Percentiles rank a stretch among this genome's conserved stretches.
Evolutionary conservation across 2,888 invertebrate species (phyloP).

Genomic region (Teleogryllus oceanicus): DNA sequence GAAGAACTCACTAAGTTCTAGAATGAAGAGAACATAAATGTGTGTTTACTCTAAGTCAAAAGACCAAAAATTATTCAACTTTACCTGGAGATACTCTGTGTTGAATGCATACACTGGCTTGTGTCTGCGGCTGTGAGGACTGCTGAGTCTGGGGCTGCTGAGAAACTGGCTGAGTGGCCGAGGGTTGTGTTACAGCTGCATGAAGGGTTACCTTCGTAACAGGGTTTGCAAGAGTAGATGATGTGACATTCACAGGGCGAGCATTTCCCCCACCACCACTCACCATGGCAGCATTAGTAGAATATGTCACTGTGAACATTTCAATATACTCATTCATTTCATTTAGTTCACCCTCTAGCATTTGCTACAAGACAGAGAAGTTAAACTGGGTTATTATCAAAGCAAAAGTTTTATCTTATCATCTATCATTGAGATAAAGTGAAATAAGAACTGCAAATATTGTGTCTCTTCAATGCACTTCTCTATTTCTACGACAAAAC

Average conservation of each 20-base stretch:
- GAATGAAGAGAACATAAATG: slow-evolving; percentile 28
- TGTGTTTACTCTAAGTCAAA: not conserved
- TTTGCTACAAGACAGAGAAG: no score
- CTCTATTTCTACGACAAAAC: no score
- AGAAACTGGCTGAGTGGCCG: not conserved
- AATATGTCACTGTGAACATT: not conserved
- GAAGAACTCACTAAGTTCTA: no score
- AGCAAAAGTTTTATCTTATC: not conserved
- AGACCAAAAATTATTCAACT: no score
- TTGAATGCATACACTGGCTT: slow-evolving; percentile 37
- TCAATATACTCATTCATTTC: not conserved
- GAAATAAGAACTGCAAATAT: no score
- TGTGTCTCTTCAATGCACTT: no score
- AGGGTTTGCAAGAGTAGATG: not conserved
- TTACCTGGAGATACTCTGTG: slow-evolving; percentile 36
- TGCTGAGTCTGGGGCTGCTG: slow-evolving; percentile 6
- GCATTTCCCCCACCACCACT: not conserved
- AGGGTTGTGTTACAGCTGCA: not conserved
- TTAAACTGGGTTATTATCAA: not conserved
- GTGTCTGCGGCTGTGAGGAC: slow-evolving; percentile 26
- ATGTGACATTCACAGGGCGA: not conserved
- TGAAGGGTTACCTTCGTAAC: not conserved
- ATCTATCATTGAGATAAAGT: not conserved
- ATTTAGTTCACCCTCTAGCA: not conserved
- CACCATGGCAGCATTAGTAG: not conserved